These are phyloP conservation scores for Cecropterus lyciades DNA, from an alignment of 1,140 invertebrate species.

Conservation along the genomic window DNA sequence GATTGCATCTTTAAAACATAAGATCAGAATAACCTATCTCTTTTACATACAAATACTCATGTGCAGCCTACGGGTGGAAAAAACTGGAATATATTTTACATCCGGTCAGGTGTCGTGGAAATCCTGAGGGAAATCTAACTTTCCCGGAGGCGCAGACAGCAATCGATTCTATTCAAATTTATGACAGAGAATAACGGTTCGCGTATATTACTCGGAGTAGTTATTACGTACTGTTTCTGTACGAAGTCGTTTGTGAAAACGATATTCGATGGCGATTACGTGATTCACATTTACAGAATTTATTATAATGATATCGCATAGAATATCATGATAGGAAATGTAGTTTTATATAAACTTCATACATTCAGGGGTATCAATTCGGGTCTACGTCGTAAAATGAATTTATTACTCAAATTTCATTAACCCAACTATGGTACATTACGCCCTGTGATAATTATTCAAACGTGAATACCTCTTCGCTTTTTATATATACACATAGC, in stretches of 20 bases:
- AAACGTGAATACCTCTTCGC: too few relatives aligned
- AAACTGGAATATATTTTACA: constrained; percentile 80
- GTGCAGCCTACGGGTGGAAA: constrained; percentile 43
- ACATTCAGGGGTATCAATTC: too few relatives aligned
- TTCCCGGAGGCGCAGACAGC: constrained; percentile 81
- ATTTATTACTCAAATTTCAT: too few relatives aligned
- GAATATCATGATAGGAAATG: too few relatives aligned
- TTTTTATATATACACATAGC: too few relatives aligned
- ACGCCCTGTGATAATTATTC: too few relatives aligned
- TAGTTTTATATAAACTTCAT: too few relatives aligned
- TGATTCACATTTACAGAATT: background rate
- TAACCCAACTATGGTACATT: too few relatives aligned
- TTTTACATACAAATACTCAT: constrained; percentile 40
- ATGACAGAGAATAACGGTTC: constrained; percentile 79
- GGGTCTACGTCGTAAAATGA: too few relatives aligned
- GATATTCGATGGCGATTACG: constrained; percentile 2
- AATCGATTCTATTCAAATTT: constrained; percentile 84
- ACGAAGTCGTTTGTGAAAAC: background rate
- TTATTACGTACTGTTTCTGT: constrained; percentile 27
- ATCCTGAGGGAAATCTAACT: constrained; percentile 83
- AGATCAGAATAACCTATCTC: too few relatives aligned
- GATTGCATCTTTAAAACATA: too few relatives aligned
- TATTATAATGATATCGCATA: too few relatives aligned
- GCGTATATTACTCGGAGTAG: constrained; percentile 57
- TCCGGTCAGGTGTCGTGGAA: constrained; percentile 81